These are phyloP conservation scores for Hylaea fasciaria DNA, from an alignment of 2,888 invertebrate genomes.

Conservation along the genomic window DNA sequence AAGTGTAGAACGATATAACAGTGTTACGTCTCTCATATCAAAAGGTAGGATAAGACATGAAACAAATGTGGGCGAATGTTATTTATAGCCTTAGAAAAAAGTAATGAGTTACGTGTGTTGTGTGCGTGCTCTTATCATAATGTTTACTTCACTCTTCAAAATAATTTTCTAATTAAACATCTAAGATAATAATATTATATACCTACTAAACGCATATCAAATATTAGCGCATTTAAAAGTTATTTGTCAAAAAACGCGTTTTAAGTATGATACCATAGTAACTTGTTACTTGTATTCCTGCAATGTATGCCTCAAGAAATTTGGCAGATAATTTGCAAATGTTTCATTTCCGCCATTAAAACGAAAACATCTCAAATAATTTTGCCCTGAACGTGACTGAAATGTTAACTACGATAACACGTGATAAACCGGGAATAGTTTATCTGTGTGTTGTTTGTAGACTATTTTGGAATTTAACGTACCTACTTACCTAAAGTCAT, in stretches of 20 bases:
- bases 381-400: conserved; percentile 28
- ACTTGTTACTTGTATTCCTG: conserved; percentile 25
- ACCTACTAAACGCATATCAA: neutral
- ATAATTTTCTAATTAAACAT: conserved; percentile 5
- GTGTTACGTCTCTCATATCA: no score
- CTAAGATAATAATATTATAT: no score
- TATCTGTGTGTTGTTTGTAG: conserved; percentile 23
- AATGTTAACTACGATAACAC: conserved; percentile 31
- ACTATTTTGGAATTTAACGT: conserved; percentile 28
- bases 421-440: conserved; percentile 25
- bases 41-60: no score
- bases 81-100: neutral
- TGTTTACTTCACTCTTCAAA: neutral
- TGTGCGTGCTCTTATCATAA: neutral
- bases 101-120: no score
- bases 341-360: conserved; percentile 36
- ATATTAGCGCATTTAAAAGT: conserved; percentile 5
- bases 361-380: conserved; percentile 17
- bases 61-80: no score
- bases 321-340: conserved; percentile 16
- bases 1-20: conserved; percentile 34
- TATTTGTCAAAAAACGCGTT: conserved; percentile 9
- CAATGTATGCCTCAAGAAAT: conserved; percentile 19
- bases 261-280: conserved; percentile 9
- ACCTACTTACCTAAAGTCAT: conserved; percentile 34